Percentiles rank a stretch among this genome's conserved stretches.
phyloP scores from a whole-genome alignment of 1,140 invertebrate species.

The Brachionus rubens region DNA sequence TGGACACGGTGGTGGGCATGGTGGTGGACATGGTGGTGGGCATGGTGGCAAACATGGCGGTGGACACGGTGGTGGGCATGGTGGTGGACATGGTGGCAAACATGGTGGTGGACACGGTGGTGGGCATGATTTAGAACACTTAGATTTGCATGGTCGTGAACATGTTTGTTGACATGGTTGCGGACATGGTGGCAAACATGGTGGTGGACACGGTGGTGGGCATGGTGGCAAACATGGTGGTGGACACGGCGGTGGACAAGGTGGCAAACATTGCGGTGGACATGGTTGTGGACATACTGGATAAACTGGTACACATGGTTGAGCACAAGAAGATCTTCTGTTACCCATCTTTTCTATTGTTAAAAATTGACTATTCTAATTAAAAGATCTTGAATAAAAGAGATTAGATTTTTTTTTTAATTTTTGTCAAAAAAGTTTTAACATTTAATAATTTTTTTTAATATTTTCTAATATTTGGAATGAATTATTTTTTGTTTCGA shows the following conservation, averaged over 20 bases:
- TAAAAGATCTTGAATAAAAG: not conserved
- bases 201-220: not conserved
- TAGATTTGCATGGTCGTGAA: not conserved
- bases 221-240: not conserved
- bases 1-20: slow-evolving; percentile 7
- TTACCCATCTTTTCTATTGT: slow-evolving; percentile 3
- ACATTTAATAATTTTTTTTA: not conserved
- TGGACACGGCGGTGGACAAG: not conserved
- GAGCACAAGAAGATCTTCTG: slow-evolving; percentile 19
- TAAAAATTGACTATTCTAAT: not conserved
- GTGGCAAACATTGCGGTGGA: not conserved
- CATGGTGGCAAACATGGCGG: not conserved
- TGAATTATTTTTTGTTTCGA: slow-evolving; percentile 7
- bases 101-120: too few relatives aligned
- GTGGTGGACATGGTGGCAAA: too few relatives aligned
- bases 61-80: not conserved
- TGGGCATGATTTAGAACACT: too few relatives aligned
- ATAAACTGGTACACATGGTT: slow-evolving; percentile 19
- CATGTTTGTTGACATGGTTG: too few relatives aligned
- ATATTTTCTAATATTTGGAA: slow-evolving; percentile 26
- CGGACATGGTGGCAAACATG: too few relatives aligned
- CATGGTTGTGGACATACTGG: not conserved
- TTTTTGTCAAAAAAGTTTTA: not conserved
- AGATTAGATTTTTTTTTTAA: not conserved
- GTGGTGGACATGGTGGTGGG: slow-evolving; percentile 8